phyloP scores from a whole-genome alignment of 35 echinoderm and acorn worm genomes.

The Eucidaris tribuloides region DNA sequence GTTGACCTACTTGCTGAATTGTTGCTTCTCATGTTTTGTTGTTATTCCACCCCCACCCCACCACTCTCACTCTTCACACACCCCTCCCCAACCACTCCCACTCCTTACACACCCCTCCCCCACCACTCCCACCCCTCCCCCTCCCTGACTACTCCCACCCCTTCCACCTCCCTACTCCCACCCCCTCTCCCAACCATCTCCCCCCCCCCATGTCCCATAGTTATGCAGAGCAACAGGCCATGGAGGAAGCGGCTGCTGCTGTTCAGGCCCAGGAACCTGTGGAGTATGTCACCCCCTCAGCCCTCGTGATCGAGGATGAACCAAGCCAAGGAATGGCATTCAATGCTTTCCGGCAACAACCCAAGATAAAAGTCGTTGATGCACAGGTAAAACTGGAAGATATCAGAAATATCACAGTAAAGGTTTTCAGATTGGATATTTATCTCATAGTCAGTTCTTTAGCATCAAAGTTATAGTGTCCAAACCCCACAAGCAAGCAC shows the following conservation, averaged over 20 bases:
- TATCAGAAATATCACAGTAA: not conserved
- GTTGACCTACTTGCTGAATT: too few relatives aligned
- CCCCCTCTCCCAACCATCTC: too few relatives aligned
- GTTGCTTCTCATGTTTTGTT: too few relatives aligned
- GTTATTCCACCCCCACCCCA: too few relatives aligned
- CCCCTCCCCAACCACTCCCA: too few relatives aligned
- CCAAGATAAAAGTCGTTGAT: conserved; percentile 72
- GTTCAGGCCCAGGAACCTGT: not conserved
- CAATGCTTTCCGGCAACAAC: conserved; percentile 49
- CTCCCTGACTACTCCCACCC: too few relatives aligned
- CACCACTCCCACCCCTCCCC: too few relatives aligned
- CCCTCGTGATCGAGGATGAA: conserved; percentile 33
- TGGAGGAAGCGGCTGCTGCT: conserved; percentile 25
- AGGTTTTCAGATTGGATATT: not conserved
- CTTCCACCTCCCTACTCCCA: too few relatives aligned
- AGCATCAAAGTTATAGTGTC: not conserved
- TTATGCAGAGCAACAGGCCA: conserved; percentile 48
- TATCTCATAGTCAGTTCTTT: not conserved
- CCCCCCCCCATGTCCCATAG: conserved; percentile 47
- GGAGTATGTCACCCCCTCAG: conserved; percentile 42
- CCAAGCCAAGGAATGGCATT: conserved; percentile 44
- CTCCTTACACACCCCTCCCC: too few relatives aligned
- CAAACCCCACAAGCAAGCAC: not conserved
- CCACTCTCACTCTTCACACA: too few relatives aligned
- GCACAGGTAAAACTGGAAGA: conserved; percentile 30